Base-by-base conservation (phyloP, 1,140 invertebrate species). In the Lanistes nyassanus region DNA sequence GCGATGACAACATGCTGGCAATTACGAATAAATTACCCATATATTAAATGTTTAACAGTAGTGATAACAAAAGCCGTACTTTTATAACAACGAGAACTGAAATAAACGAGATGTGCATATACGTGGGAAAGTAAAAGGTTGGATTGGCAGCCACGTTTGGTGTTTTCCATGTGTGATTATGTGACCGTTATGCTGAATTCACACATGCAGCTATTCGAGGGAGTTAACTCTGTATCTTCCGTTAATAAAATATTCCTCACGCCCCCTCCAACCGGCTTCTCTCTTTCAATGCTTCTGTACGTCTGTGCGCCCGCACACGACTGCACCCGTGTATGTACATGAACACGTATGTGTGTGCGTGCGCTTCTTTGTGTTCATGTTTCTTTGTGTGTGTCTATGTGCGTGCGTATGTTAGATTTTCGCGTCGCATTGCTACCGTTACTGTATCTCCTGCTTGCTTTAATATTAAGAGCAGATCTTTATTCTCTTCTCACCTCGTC, bases 341-440 rank as follows among this genome's bases (percentile, higher is more conserved):
- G 58, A 26, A 31, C n/a, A 31, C 31, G 58, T 26, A 31, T 62
- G 58, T 26, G 58, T n/a, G 58, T 31, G 58, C 26, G 58, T 31
- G 58, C 26, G 58, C 64, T 29, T 66, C 29, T 37, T 29, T 66
- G 64, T 37, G 34, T 66, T 13, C n/a, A 36, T 66, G 64, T 37
- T 29, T 66, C 31, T 66, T 29, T 37, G 64, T 66, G 64, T 37
- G 64, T 36, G 64, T 36, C 13, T 36, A n/a, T 36, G 34, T 34
- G 64, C 13, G 19, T 66, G 19, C 9, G 64, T 66, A n/a, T 34
- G 34, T 34, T 13, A 13, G 64, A 36, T 36, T 5, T 66, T 6
- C 39, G 19, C 9, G 19, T n/a, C 51, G 23, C 51, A 23, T 11
- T 53, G 51, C 23, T 23, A 53, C 51, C 23, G 51, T 13, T 11